Conservation (phyloP, 2,888 invertebrate species). For the Eupithecia insigniata region DNA sequence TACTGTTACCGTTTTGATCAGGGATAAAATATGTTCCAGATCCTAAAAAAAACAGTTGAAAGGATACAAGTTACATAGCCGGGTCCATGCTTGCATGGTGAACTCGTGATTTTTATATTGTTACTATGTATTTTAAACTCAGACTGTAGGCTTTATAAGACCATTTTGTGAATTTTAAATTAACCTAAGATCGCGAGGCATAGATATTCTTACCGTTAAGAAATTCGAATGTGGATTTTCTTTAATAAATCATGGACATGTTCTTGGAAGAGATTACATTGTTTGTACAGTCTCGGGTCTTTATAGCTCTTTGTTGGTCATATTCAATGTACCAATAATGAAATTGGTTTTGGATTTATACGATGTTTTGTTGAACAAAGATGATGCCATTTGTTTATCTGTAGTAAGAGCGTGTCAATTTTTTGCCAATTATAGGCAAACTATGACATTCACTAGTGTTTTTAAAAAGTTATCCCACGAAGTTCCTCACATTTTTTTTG, state of each 20-base stretch:
- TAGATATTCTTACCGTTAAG: constrained; percentile 61
- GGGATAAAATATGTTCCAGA: too few species aligned
- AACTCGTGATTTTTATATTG: constrained; percentile 13
- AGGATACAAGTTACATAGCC: too few species aligned
- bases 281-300: constrained; percentile 59
- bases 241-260: constrained; percentile 66
- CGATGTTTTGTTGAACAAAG: neutral
- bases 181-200: constrained; percentile 55
- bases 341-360: constrained; percentile 20
- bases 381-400: neutral
- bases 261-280: constrained; percentile 70
- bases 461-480: too few species aligned
- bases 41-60: too few species aligned
- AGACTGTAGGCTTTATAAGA: constrained; percentile 39
- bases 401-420: neutral
- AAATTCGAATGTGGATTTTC: constrained; percentile 63
- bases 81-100: too few species aligned
- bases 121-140: constrained; percentile 28
- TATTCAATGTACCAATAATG: constrained; percentile 32
- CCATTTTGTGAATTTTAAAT: constrained; percentile 54
- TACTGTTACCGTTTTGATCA: too few species aligned
- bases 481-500: too few species aligned
- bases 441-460: too few species aligned
- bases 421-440: too few species aligned
- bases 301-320: constrained; percentile 65